Evolutionary conservation across 2,888 invertebrate genomes (phyloP), one percentile per base, ranked within the genome.

Genomic region (Salticus scenicus): DNA sequence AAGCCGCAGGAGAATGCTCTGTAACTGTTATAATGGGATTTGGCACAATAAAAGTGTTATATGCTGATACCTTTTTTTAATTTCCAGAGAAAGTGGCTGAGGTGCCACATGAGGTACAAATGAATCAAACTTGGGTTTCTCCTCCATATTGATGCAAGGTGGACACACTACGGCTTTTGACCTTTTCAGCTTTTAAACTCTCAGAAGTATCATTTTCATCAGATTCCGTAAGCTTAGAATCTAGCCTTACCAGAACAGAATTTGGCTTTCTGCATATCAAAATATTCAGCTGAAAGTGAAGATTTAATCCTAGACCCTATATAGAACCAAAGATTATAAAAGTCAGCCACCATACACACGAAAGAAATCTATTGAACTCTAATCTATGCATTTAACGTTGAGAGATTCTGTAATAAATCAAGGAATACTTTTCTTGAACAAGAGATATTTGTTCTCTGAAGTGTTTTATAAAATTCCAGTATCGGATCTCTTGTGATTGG

Each of bases 21-120:
- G 98, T 98, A 10, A 98, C 97, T 0, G 98, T 98, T 83, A 98
- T 98, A 76, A 98, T 98, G 0, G 98, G 98, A 92, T 97, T 97
- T 77, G 96, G 94, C 87, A 95, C 94, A 88, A 95, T 94, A 89
- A 91, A 87, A 37, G 87, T 85, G 64, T 87, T 87, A 42, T 83
- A 84, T 10, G 88, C 87, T 31, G 85, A 79, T 14, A 84, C 79
- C 78, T 88, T n/a, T n/a, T 88, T 17, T 87, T 78, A 14, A 87
- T 75, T 37, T 69, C 79, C 17, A 87, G 69, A 41, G 75, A 77
- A 27, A 76, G 66, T 14, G 87, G 82, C 24, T 77, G 82, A 17
- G 69, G 83, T 28, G 69, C 33, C 8, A 81, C 63, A 24, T 75
- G 78, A 41, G 74, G 67, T 31, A 63, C 67, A 27, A 70, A 14